These are phyloP conservation scores for Porites divaricata DNA, from an alignment of 92 coral and sea anemone species.

Conservation along the genomic window DNA sequence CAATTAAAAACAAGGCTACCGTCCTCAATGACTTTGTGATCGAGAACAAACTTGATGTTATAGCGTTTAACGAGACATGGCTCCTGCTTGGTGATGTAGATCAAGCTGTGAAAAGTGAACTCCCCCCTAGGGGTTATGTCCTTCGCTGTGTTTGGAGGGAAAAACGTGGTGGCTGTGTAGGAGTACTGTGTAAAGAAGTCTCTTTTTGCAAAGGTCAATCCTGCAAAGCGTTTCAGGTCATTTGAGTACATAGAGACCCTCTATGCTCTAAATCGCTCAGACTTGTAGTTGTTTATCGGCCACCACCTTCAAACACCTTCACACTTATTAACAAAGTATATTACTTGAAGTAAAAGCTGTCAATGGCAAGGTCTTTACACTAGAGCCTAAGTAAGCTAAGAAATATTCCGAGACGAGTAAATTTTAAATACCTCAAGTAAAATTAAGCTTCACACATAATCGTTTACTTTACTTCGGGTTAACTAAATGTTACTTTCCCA, in stretches of 20 bases:
- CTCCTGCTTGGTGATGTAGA: constrained; percentile 29
- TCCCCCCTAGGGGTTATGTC: constrained; percentile 23
- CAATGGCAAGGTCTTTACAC: no score
- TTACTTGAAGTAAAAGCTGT: no score
- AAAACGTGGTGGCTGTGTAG: constrained; percentile 22
- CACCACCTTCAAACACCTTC: no score
- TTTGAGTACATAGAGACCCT: constrained; percentile 27
- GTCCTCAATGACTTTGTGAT: constrained; percentile 14
- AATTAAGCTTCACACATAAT: no score
- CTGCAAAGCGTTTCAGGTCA: neutral
- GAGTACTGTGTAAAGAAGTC: constrained; percentile 35
- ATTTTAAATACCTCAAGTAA: no score
- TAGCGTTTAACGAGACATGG: constrained; percentile 33
- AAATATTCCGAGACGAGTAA: no score
- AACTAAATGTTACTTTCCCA: no score
- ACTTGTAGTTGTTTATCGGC: no score
- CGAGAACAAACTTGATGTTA: constrained; percentile 20
- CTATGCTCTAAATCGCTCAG: no score
- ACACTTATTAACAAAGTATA: no score
- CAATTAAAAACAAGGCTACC: constrained; percentile 33
- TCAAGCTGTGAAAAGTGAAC: constrained; percentile 19
- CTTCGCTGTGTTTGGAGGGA: constrained; percentile 25
- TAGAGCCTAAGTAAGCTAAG: no score
- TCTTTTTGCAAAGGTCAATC: constrained; percentile 11
- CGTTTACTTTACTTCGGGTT: no score